Percentiles rank a stretch among this genome's conserved stretches.
Conservation (phyloP, 1,140 invertebrate genomes). For the Saccostrea glomerata region DNA sequence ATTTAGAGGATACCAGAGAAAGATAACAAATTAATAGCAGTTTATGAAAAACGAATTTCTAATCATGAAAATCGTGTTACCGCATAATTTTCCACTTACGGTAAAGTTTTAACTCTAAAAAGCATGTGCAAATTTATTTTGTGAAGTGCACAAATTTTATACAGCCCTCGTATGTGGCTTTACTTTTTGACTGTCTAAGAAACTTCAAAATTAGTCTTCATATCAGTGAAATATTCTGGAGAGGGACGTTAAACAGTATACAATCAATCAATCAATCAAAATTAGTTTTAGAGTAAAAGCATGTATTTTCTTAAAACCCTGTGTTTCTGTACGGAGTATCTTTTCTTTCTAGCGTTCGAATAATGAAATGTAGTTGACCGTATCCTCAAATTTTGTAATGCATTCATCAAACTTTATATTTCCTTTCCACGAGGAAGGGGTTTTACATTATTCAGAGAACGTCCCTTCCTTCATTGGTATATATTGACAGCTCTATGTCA, state of each 20-base stretch:
- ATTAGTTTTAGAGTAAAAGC: neutral
- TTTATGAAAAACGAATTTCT: too few relatives aligned
- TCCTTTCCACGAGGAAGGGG: slow-evolving; percentile 55
- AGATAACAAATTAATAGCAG: too few relatives aligned
- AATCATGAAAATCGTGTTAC: too few relatives aligned
- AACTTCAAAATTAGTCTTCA: too few relatives aligned
- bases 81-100: neutral
- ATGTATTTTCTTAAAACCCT: neutral
- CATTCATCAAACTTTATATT: neutral
- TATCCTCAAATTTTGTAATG: neutral
- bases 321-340: neutral
- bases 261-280: too few relatives aligned
- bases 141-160: too few relatives aligned
- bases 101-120: neutral
- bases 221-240: too few relatives aligned
- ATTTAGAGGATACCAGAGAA: neutral
- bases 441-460: slow-evolving; percentile 59
- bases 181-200: too few relatives aligned
- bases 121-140: too few relatives aligned
- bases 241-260: too few relatives aligned
- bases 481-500: too few relatives aligned
- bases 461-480: neutral
- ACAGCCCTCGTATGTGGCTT: neutral
- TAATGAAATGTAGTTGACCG: neutral
- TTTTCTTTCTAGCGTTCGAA: neutral